Percentiles rank a stretch among this genome's conserved stretches.
Evolutionary conservation across 2,797 vertebrate genomes (phyloP).

Genomic region (Allobates femoralis): DNA sequence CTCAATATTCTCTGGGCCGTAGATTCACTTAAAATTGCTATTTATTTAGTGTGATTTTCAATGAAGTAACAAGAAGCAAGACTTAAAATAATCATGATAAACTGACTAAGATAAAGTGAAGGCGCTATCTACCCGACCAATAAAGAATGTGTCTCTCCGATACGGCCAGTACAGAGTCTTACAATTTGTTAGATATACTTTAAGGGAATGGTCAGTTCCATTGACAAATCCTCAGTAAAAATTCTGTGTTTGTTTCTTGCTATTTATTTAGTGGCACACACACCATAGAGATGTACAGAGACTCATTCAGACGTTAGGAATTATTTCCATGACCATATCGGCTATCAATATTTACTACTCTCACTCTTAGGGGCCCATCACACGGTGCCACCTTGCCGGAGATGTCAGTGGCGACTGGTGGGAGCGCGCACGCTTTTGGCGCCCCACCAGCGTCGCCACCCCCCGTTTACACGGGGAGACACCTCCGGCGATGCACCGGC

Average conservation of each 20-base stretch:
- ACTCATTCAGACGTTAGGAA: no score
- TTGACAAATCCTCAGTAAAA: background rate
- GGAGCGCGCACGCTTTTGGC: no score
- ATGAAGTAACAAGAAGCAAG: background rate
- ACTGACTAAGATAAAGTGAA: background rate
- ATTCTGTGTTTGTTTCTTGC: background rate
- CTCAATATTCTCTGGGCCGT: background rate
- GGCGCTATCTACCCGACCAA: background rate
- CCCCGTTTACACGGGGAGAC: no score
- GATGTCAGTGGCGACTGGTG: no score
- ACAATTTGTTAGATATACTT: background rate
- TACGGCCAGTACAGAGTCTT: background rate
- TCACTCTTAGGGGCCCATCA: no score
- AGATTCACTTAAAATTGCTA: slow-evolving; percentile 16
- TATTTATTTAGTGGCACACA: background rate
- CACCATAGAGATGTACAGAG: no score
- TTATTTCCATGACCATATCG: no score
- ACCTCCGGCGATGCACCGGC: no score
- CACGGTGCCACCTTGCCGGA: no score
- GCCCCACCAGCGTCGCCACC: no score
- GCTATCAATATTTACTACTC: no score
- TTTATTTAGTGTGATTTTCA: slow-evolving; percentile 21
- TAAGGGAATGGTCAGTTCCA: background rate
- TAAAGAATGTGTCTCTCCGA: background rate
- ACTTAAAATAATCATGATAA: background rate